These are phyloP conservation scores for Cephus nigrinus DNA, from an alignment of 2,888 invertebrate species.

Conservation along the genomic window DNA sequence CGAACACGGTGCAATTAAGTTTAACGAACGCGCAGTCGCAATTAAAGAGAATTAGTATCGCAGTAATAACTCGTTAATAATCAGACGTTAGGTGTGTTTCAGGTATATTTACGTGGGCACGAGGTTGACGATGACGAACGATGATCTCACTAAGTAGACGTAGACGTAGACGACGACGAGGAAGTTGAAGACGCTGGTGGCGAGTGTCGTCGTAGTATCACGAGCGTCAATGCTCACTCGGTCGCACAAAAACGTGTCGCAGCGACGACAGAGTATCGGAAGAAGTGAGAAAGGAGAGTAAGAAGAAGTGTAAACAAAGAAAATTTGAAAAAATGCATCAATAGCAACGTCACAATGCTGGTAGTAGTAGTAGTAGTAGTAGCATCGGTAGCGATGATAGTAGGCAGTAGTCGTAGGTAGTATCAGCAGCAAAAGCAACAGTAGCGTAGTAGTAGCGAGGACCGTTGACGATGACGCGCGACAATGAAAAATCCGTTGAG, in stretches of 20 bases:
- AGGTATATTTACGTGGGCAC: constrained; percentile 41
- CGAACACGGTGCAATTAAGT: constrained; percentile 55
- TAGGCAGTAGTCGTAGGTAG: not conserved
- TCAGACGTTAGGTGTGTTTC: constrained; percentile 33
- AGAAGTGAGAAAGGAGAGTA: not conserved
- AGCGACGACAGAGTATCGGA: not conserved
- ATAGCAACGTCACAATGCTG: not conserved
- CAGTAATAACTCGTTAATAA: constrained; percentile 63
- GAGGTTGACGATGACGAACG: constrained; percentile 11
- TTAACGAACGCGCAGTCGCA: constrained; percentile 63
- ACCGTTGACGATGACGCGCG: not conserved
- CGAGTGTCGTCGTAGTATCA: not conserved
- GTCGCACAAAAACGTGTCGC: not conserved
- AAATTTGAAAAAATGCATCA: not conserved
- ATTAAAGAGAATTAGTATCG: constrained; percentile 63
- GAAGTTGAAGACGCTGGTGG: not conserved
- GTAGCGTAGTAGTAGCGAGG: not conserved
- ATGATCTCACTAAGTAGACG: constrained; percentile 21
- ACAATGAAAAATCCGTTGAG: not conserved
- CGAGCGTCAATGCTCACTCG: not conserved
- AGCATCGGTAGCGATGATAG: not conserved
- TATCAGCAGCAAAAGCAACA: not conserved
- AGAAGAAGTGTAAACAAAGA: not conserved
- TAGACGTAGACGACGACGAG: constrained; percentile 4
- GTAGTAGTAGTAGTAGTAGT: not conserved